Conservation (phyloP, 2,888 invertebrate genomes). For the Caradrina kadenii region DNA sequence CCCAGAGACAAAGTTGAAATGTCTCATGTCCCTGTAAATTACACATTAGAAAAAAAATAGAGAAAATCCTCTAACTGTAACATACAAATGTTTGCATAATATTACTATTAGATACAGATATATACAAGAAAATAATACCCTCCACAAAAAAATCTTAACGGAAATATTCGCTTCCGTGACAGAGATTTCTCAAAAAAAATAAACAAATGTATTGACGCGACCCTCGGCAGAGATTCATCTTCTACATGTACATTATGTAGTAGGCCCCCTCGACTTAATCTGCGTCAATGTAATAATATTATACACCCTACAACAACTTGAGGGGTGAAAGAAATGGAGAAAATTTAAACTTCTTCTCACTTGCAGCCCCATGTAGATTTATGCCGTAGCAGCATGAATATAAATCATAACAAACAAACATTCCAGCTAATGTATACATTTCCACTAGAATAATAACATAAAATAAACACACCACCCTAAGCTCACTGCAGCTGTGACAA, state of each 20-base stretch:
- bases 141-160: slow-evolving; percentile 20
- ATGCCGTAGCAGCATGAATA: slow-evolving; percentile 6
- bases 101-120: slow-evolving; percentile 10
- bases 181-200: slow-evolving; percentile 46
- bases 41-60: no score
- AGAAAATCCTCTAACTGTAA: no score
- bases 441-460: slow-evolving; percentile 16
- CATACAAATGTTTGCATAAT: slow-evolving; percentile 7
- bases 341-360: slow-evolving; percentile 52
- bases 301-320: slow-evolving; percentile 56
- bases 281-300: slow-evolving; percentile 57
- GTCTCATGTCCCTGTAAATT: no score
- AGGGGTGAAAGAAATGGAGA: slow-evolving; percentile 35
- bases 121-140: slow-evolving; percentile 21
- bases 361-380: slow-evolving; percentile 20
- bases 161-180: slow-evolving; percentile 34
- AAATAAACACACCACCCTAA: slow-evolving; percentile 5
- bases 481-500: background rate
- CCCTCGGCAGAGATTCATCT: slow-evolving; percentile 56
- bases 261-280: slow-evolving; percentile 56
- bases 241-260: slow-evolving; percentile 54
- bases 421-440: slow-evolving; percentile 2
- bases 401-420: slow-evolving; percentile 35
- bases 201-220: slow-evolving; percentile 55
- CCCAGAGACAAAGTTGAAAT: no score